Evolutionary conservation across 2,888 invertebrate species (phyloP), one percentile per base, ranked within the genome.

Genomic region (Nephrotoma guestfalica): DNA sequence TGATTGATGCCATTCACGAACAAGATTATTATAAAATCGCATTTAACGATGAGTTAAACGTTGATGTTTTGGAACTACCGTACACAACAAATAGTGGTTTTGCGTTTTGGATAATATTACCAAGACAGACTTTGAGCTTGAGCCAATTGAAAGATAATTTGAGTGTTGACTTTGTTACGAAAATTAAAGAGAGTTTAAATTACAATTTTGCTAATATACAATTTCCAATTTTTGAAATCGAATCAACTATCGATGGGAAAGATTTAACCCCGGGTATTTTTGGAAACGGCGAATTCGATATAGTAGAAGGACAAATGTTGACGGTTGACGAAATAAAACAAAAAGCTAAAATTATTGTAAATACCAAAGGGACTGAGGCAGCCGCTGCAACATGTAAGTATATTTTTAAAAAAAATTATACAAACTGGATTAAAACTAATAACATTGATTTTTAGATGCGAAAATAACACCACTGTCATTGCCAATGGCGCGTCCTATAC

Each of bases 301-400:
- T 85, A 43, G 5, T 45, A 1, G 43, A 42, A 15, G 40, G 30
- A 18, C 5, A 11, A 15, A 18, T 30, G 5, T 43, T 11, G 2
- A 11, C 18, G 18, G 85, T 85, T 85, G 85, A 85, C 30, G 85
- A 85, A 43, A 85, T 85, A 11, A 85, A 85, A 85, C 85, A 85
- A 85, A 85, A 85, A 43, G 30, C 42, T 45, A 85, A 85, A 85
- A 85, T 85, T 43, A 85, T 85, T 85, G 85, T 85, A 11, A 45
- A 85, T 43, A 85, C 85, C 9, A 43, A 85, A 43, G 85, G 85
- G 9, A 85, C 85, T 18, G 85, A 85, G 11, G 85, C 43, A 0
- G 85, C 85, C 7, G 30, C 85, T 45, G 85, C 42, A 85, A 43
- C 85, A 85, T 85, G 85, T 85, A 85, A 85, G 15, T 43, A 30